Percentiles rank a stretch among this genome's conserved stretches.
Evolutionary conservation across 2,113 vertebrate genomes (phyloP).

Genomic region (Dicrurus megarhynchus): DNA sequence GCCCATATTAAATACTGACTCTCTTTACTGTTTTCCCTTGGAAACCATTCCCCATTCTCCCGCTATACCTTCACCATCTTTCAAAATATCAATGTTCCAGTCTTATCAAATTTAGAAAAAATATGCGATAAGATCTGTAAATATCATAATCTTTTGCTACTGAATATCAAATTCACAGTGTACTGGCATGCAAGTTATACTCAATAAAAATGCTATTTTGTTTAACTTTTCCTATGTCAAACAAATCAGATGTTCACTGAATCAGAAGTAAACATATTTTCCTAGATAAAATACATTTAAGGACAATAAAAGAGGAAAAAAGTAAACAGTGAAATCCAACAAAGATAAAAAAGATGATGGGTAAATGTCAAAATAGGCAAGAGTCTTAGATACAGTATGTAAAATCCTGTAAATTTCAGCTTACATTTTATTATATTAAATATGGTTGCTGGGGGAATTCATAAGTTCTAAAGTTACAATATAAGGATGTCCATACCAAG

Average conservation of each 20-base stretch:
- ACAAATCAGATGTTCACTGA: slow-evolving; percentile 17
- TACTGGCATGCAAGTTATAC: neutral
- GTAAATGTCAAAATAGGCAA: neutral
- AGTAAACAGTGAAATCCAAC: neutral
- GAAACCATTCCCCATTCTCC: neutral
- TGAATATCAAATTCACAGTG: neutral
- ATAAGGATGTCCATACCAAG: neutral
- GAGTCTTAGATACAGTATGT: neutral
- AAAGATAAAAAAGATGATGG: neutral
- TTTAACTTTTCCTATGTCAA: neutral
- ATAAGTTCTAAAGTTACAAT: neutral
- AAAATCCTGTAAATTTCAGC: neutral
- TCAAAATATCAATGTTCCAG: neutral
- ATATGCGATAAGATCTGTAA: neutral
- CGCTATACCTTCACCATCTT: neutral
- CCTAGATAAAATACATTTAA: neutral
- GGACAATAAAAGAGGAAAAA: neutral
- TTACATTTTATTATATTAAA: neutral
- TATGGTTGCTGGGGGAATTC: neutral
- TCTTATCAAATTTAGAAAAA: neutral
- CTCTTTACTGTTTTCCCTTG: neutral
- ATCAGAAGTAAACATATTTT: neutral
- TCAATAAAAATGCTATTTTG: neutral
- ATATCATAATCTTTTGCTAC: neutral
- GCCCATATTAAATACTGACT: neutral